Evolutionary conservation across 2,888 invertebrate genomes (phyloP).

Genomic region (Gonocerus acuteangulatus): DNA sequence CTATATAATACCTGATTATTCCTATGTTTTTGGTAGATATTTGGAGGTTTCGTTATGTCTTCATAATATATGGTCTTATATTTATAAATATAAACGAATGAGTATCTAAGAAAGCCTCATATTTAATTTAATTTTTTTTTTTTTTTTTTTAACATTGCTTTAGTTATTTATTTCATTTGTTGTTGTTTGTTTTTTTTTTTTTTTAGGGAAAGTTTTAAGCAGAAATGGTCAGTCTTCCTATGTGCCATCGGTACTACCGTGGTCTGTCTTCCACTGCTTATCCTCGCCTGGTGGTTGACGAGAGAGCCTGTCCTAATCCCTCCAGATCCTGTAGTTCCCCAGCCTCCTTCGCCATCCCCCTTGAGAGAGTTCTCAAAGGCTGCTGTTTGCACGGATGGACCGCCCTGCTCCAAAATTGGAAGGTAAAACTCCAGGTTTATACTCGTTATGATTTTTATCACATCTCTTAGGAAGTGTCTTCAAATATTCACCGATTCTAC

Average conservation of each 20-base stretch:
- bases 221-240: background rate
- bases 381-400: conserved; percentile 71
- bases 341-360: conserved; percentile 59
- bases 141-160: too few species aligned
- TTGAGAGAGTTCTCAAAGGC: conserved; percentile 59
- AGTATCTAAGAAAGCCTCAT: too few species aligned
- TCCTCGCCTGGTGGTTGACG: background rate
- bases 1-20: too few species aligned
- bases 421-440: conserved; percentile 49
- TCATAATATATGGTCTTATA: too few species aligned
- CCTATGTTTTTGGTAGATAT: too few species aligned
- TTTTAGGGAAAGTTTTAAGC: conserved; percentile 1
- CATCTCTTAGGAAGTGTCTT: too few species aligned
- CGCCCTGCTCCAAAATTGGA: conserved; percentile 67
- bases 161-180: too few species aligned
- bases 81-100: too few species aligned
- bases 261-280: background rate
- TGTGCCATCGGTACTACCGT: background rate
- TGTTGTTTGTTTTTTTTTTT: too few species aligned
- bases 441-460: background rate
- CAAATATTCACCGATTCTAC: too few species aligned
- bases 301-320: conserved; percentile 43
- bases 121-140: too few species aligned
- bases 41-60: too few species aligned
- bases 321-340: conserved; percentile 56